Base-by-base conservation (phyloP, 2,888 invertebrate genomes). In the Napeogenes inachia region DNA sequence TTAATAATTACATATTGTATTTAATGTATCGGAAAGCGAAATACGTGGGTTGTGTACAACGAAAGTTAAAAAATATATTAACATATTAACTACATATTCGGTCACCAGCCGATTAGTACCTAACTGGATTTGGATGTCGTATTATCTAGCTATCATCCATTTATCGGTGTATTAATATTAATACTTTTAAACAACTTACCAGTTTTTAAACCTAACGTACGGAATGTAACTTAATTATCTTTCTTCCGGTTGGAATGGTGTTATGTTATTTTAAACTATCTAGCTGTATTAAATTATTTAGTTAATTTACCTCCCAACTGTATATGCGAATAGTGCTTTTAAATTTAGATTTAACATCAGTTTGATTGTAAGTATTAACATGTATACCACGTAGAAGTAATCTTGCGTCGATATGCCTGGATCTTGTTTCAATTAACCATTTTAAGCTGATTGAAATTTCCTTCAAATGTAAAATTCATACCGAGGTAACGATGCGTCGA, bases 41-140 rank as follows among this genome's bases (percentile, higher is more conserved):
- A 59, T 59, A 62, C 74, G 85, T 85, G 84, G 87, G 86, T 87
- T 86, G 68, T 72, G 71, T 73, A 86, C 87, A 87, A 87, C 87
- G 87, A 87, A 87, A 75, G 73, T 79, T 78, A 62, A 59, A 66
- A 58, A 64, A 21, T 59, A 55, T 61, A 59, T 35, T 57, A 56
- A 54, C 55, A 45, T 32, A 30, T 50, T 59, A 61, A 55, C 59
- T 33, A 56, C 46, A 57, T 53, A 62, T 60, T 56, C 56, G 46
- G 55, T 61, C 10, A 50, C 59, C 56, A 57, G 58, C 57, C 68
- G 65, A 68, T 66, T 63, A 64, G 63, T 69, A n/a, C n/a, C n/a
- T n/a, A 71, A 71, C 73, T 75, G 73, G 69, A 70, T 65, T 64
- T 50, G 55, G 53, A 62, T 54, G 56, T 64, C 57, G 50, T 61